These are phyloP conservation scores for Amniataba percoides DNA, from an alignment of 2,797 vertebrate species.

Conservation along the genomic window DNA sequence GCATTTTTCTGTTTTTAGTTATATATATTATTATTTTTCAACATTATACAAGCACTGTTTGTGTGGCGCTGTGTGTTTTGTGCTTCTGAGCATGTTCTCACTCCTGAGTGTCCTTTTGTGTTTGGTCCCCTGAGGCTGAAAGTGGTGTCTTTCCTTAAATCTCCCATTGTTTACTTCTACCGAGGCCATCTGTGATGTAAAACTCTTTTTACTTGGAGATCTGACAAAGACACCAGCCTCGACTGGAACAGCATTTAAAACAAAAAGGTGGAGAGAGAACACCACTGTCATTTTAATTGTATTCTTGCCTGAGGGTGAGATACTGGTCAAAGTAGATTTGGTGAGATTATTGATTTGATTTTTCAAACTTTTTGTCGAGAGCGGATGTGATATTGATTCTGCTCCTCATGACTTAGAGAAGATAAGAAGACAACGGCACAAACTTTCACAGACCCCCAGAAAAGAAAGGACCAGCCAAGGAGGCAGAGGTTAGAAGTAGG, in stretches of 20 bases:
- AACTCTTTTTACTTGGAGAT: constrained; percentile 33
- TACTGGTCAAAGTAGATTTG: neutral
- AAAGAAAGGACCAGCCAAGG: constrained; percentile 4
- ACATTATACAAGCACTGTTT: neutral
- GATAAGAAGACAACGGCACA: neutral
- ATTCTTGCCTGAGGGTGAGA: constrained; percentile 26
- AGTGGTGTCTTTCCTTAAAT: constrained; percentile 60
- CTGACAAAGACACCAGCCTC: constrained; percentile 19
- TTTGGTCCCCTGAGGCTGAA: constrained; percentile 68
- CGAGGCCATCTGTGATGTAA: constrained; percentile 63
- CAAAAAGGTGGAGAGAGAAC: constrained; percentile 3
- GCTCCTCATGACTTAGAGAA: constrained; percentile 7
- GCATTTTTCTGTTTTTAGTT: neutral
- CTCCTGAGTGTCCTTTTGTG: constrained; percentile 61
- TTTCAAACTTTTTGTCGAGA: constrained; percentile 18
- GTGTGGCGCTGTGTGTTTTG: constrained; percentile 33
- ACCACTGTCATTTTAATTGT: constrained; percentile 21
- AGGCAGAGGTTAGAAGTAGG: neutral
- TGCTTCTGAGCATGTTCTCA: constrained; percentile 41
- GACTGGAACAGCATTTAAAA: constrained; percentile 10
- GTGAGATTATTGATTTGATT: constrained; percentile 17
- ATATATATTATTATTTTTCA: too few relatives aligned
- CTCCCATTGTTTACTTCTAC: constrained; percentile 55
- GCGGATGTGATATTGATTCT: constrained; percentile 16
- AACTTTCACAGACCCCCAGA: constrained; percentile 20